These are phyloP conservation scores for Ptilonorhynchus violaceus DNA, from an alignment of 2,113 vertebrate genomes.

Conservation along the genomic window DNA sequence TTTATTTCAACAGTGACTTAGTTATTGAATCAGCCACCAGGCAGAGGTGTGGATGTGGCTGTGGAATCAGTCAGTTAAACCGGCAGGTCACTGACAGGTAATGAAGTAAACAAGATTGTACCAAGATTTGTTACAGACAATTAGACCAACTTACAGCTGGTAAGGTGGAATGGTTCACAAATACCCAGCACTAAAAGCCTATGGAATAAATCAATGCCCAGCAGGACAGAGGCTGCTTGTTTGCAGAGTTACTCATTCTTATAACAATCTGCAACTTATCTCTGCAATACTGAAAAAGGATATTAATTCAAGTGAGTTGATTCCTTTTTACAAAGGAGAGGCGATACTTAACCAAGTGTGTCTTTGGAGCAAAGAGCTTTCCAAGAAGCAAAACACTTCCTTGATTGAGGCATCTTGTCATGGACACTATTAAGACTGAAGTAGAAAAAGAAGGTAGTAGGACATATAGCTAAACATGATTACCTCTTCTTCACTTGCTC, in stretches of 20 bases:
- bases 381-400: neutral
- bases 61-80: neutral
- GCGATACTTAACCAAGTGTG: neutral
- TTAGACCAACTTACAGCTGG: neutral
- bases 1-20: neutral
- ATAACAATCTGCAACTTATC: neutral
- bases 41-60: neutral
- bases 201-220: neutral
- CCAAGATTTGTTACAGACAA: neutral
- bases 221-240: neutral
- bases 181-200: neutral
- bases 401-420: neutral
- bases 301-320: neutral
- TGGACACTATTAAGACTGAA: neutral
- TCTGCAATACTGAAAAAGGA: neutral
- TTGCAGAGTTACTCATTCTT: neutral
- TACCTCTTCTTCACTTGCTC: neutral
- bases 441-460: neutral
- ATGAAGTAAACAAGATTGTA: neutral
- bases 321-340: neutral
- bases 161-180: neutral
- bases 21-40: neutral
- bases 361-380: neutral
- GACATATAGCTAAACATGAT: neutral
- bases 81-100: neutral